Percentiles rank a stretch among this genome's conserved stretches.
Conservation (phyloP, 2,797 vertebrate genomes). For the Myotis vivesi region DNA sequence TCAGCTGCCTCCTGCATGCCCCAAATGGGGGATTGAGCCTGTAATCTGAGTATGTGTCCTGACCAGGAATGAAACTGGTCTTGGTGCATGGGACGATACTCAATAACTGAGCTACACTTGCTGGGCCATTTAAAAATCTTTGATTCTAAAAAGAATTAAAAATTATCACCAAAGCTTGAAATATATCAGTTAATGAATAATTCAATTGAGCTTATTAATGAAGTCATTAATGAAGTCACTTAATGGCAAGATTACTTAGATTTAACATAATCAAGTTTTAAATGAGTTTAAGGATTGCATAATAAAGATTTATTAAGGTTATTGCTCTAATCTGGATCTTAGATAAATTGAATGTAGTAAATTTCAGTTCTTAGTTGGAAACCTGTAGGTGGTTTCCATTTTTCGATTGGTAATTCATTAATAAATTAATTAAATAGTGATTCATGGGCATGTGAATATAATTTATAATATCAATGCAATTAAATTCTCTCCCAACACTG, state of each 20-base stretch:
- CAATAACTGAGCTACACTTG: no score
- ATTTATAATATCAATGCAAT: conserved; percentile 43
- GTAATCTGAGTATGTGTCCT: no score
- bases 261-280: conserved; percentile 1
- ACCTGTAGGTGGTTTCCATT: not conserved
- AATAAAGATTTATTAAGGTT: conserved; percentile 47
- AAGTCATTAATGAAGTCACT: conserved; percentile 49
- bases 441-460: conserved; percentile 1
- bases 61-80: no score
- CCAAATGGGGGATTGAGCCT: no score
- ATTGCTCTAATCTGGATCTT: conserved; percentile 24
- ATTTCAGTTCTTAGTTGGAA: conserved; percentile 47
- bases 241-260: conserved; percentile 1
- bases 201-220: conserved; percentile 45
- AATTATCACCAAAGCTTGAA: conserved; percentile 25
- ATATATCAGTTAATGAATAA: conserved; percentile 44
- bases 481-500: not conserved
- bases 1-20: no score
- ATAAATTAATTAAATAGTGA: not conserved
- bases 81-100: no score
- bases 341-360: conserved; percentile 22
- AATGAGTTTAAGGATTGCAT: conserved; percentile 47
- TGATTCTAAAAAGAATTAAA: conserved; percentile 36
- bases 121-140: not conserved
- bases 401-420: conserved; percentile 52